A percentile compares a stretch with the other conserved stretches of the same genome.
phyloP scores from a whole-genome alignment of 2,797 vertebrate genomes.

The Microcaecilia unicolor region DNA sequence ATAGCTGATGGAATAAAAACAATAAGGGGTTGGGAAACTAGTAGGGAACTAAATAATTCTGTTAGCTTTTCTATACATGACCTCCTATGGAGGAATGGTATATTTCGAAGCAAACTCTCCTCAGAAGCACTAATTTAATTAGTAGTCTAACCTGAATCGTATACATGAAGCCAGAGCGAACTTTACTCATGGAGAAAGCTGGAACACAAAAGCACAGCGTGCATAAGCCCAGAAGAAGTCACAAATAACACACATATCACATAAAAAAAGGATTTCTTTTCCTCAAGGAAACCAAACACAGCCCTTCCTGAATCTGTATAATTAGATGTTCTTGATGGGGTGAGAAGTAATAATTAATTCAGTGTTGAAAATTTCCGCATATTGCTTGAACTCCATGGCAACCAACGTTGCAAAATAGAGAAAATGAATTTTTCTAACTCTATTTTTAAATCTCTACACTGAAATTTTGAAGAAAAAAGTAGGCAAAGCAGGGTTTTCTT shows the following conservation, averaged over 20 bases:
- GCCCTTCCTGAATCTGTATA: constrained; percentile 61
- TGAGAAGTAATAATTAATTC: constrained; percentile 74
- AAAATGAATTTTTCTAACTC: constrained; percentile 52
- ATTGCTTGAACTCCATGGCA: constrained; percentile 70
- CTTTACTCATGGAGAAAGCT: constrained; percentile 7
- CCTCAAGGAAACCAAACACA: constrained; percentile 38
- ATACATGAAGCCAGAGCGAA: constrained; percentile 1
- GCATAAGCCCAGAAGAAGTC: constrained; percentile 7
- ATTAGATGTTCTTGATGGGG: constrained; percentile 65
- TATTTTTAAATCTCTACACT: constrained; percentile 58
- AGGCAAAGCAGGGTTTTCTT: constrained; percentile 19
- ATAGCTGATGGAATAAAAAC: too few species aligned
- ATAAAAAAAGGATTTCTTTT: constrained; percentile 23
- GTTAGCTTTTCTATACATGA: too few species aligned
- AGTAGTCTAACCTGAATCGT: not conserved
- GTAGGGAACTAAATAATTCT: too few species aligned
- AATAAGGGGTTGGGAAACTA: too few species aligned
- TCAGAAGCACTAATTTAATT: not conserved
- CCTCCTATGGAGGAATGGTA: too few species aligned
- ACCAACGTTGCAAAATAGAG: constrained; percentile 49
- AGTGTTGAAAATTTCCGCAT: constrained; percentile 69
- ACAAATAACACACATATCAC: constrained; percentile 3
- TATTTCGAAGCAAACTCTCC: too few species aligned
- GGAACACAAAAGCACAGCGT: constrained; percentile 11
- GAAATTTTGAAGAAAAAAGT: constrained; percentile 34